Conservation (phyloP, 2,113 vertebrate genomes). For the Crotophaga sulcirostris region DNA sequence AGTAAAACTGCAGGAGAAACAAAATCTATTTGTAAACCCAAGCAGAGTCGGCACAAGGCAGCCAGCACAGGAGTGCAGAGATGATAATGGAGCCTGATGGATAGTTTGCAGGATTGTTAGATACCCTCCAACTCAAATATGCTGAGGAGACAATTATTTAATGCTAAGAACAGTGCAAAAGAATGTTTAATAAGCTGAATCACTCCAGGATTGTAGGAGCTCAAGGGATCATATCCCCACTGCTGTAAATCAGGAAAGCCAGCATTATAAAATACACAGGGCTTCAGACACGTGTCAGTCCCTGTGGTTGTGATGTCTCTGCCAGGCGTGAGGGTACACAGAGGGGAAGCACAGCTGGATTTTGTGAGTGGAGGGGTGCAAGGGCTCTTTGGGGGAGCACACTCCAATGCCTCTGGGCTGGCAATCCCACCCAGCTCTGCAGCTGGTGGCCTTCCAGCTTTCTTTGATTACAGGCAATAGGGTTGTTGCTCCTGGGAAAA, state of each 20-base stretch:
- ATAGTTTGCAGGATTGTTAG: neutral
- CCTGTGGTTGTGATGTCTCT: fast-evolving
- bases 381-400: fast-evolving
- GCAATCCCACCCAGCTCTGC: neutral
- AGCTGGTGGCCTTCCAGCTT: neutral
- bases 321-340: fast-evolving
- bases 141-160: slow-evolving; percentile 42
- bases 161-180: neutral
- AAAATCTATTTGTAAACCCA: slow-evolving; percentile 10
- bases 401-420: neutral
- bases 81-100: slow-evolving; percentile 4
- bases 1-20: neutral
- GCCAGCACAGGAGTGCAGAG: neutral
- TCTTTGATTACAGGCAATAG: neutral
- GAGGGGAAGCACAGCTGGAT: neutral
- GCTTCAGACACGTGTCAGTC: fast-evolving
- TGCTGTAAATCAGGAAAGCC: neutral
- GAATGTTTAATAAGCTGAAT: neutral
- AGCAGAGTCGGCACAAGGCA: neutral
- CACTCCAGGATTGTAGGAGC: neutral
- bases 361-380: neutral
- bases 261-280: fast-evolving
- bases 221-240: neutral
- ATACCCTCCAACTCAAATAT: slow-evolving; percentile 29
- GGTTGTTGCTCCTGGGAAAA: neutral